Conservation (phyloP, 2,888 invertebrate species). For the Apamea anceps region DNA sequence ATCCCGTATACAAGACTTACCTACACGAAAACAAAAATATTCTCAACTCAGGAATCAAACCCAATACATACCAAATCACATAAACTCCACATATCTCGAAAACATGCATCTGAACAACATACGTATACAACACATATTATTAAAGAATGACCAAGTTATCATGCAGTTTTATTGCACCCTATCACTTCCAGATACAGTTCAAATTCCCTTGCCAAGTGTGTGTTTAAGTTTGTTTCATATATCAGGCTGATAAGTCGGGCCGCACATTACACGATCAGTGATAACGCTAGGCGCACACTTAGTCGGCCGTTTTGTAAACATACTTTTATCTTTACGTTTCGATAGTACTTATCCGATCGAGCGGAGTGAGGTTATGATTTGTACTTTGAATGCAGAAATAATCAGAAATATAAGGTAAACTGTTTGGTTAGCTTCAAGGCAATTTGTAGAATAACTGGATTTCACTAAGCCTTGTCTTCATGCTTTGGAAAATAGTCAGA, state of each 20-base stretch:
- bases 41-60: slow-evolving; percentile 20
- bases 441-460: neutral
- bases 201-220: neutral
- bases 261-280: slow-evolving; percentile 64
- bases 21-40: neutral
- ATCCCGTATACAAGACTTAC: neutral
- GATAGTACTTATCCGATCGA: slow-evolving; percentile 58
- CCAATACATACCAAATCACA: slow-evolving; percentile 22
- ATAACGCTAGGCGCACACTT: slow-evolving; percentile 65
- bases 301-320: slow-evolving; percentile 67
- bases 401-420: neutral
- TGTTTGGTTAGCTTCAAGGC: neutral
- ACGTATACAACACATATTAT: slow-evolving; percentile 31
- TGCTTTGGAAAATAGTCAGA: neutral
- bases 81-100: slow-evolving; percentile 44
- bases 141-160: slow-evolving; percentile 27
- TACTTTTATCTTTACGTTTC: slow-evolving; percentile 61
- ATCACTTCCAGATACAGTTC: fast-evolving
- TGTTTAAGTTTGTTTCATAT: slow-evolving; percentile 33
- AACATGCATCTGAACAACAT: slow-evolving; percentile 43
- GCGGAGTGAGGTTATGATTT: slow-evolving; percentile 59
- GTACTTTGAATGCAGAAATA: slow-evolving; percentile 11
- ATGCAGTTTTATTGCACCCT: neutral
- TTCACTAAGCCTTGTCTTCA: neutral
- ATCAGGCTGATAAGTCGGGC: slow-evolving; percentile 57